Evolutionary conservation across 1,140 invertebrate genomes (phyloP), one percentile per base, ranked within the genome.

Genomic region (Macrosteles quadrilineatus): DNA sequence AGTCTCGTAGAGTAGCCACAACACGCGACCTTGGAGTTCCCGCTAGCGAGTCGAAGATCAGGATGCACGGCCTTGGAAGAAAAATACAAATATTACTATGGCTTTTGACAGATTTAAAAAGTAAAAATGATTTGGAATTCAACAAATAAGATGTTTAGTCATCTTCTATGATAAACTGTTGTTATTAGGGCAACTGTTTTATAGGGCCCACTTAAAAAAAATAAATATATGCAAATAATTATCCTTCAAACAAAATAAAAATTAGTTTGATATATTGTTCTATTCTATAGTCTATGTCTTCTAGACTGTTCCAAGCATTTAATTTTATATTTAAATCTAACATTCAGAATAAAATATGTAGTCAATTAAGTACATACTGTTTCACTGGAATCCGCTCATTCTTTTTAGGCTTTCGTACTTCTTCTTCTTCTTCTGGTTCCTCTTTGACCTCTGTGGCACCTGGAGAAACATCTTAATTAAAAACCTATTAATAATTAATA

Each of bases 11-110:
- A 0, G 93, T 96, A 9, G 92, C 90, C 2, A 95, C 91, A 67
- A 97, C 92, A 67, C 90, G 84, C 32, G 87, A 87, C 76, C 94
- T 85, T 68, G 88, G 90, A 17, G 91, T 88, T 17, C 92, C 91
- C 71, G 90, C 88, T 72, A 98, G 81, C 0, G 96, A 98, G 81
- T 98, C 96, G 81, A 98, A 97, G 78, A 98, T 94, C 65, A 98
- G 83, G 77, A 98, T 97, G 78, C 95, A 95, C 0, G 96, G 95
- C 72, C 86, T 89, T 78, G 75, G 84, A 84, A 72, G 25, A 76
- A 77, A 57, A 73, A 64, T 71, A 21, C 32, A 66, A 57, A 70
- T 17, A 19, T 62, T 72, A 47, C 53, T 29, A 47, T 14, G 25
- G 64, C n/a, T n/a, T n/a, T n/a, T n/a, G n/a, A n/a, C 9, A 43